Base-by-base conservation (phyloP, 2,113 vertebrate genomes). In the Rhinoptilus africanus region DNA sequence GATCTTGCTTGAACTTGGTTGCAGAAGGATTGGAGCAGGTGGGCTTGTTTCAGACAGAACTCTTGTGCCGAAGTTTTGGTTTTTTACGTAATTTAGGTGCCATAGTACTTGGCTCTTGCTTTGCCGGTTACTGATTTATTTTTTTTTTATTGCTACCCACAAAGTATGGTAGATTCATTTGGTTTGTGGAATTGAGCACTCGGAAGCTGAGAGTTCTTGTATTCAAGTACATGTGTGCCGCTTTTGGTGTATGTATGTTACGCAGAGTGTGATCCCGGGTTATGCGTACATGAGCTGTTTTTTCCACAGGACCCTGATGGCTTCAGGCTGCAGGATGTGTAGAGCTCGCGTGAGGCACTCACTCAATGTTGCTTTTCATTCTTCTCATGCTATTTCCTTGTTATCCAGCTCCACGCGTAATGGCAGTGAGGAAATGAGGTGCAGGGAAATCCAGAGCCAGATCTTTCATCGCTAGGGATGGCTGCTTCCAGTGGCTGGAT, bases 161-260 rank as follows among this genome's bases (percentile, higher is more conserved):
- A 6, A 59, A 48, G 15, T 54, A 3, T 18, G 6, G 59, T 66
- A 34, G 32, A 51, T 32, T 53, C 1, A 5, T 56, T 77, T 23
- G 39, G 21, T 68, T 81, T 75, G 51, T 35, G 17, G 76, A 18
- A 21, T 23, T 45, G 27, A 66, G 45, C 1, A 0, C 39, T 79
- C 0, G 0, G 53, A 86, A 87, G 56, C n/a, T n/a, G 41, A 50
- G 53, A 13, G 54, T 35, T 90, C 28, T 20, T 41, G 41, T 35
- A 7, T 57, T 76, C 34, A 20, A 13, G 54, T 59, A 18, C 0
- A 2, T 39, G 37, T 35, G 67, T n/a, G 37, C 26, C 18, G 0
- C 22, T 56, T 6, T 8, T 20, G n/a, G 48, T 57, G 41, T 2
- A 0, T 7, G 7, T n/a, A 3, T 0, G 0, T n/a, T 76, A 2